These are phyloP conservation scores for Phyto melanocephala DNA, from an alignment of 2,888 invertebrate genomes.

Conservation along the genomic window DNA sequence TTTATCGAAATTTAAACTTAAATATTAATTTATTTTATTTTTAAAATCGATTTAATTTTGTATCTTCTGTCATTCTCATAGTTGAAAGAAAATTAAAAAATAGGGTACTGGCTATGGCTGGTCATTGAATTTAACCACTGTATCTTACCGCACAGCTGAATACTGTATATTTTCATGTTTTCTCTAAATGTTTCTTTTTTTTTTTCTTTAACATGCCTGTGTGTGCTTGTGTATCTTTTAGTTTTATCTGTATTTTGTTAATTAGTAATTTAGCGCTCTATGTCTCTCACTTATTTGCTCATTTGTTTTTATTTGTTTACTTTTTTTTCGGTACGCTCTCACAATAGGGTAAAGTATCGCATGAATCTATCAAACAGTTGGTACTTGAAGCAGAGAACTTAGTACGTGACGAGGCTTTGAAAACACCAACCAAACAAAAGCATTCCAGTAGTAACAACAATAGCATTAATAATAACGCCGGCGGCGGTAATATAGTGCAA, in stretches of 20 bases:
- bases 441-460: slow-evolving; percentile 69
- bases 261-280: slow-evolving; percentile 38
- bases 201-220: background rate
- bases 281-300: slow-evolving; percentile 26
- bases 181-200: background rate
- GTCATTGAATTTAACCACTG: too few relatives aligned
- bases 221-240: background rate
- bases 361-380: slow-evolving; percentile 85
- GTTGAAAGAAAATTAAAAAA: too few relatives aligned
- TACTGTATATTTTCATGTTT: background rate
- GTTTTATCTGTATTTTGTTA: slow-evolving; percentile 34
- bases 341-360: slow-evolving; percentile 78
- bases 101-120: too few relatives aligned
- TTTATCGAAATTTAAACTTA: too few relatives aligned
- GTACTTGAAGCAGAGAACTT: slow-evolving; percentile 90
- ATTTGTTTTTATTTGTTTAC: slow-evolving; percentile 39
- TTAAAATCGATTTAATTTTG: too few relatives aligned
- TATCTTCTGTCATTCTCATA: too few relatives aligned
- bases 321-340: slow-evolving; percentile 21
- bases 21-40: too few relatives aligned
- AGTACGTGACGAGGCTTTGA: slow-evolving; percentile 81
- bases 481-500: slow-evolving; percentile 70
- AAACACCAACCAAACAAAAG: slow-evolving; percentile 77
- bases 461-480: slow-evolving; percentile 66
- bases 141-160: too few relatives aligned